Evolutionary conservation across 1,140 invertebrate species (phyloP), one percentile per base, ranked within the genome.

Genomic region (Diorhabda carinulata): DNA sequence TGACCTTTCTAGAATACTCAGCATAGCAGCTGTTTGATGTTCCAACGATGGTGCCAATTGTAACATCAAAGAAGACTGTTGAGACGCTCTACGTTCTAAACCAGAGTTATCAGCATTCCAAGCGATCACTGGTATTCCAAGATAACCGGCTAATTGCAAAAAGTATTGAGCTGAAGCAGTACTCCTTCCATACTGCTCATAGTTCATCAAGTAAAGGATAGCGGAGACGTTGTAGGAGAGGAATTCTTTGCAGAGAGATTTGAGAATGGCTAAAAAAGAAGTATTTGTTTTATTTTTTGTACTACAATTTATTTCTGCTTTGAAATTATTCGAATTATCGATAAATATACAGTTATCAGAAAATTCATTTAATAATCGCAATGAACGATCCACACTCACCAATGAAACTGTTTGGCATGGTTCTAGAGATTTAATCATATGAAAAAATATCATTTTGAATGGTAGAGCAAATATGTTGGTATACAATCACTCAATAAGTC

Each of bases 111-210:
- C 94, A 2, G 94, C 93, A 81, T 97, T 97, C 94, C 94, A 97
- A 2, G 93, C 93, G 72, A 97, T 95, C 7, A 97, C 94, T 69
- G 95, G 92, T 68, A 95, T 92, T 40, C 92, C 90, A 9, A 90
- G 78, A 69, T 81, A 80, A 3, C 79, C 79, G 62, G 94, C 93
- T 70, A 97, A 83, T 83, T 97, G 94, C 58, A 97, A 86, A 79
- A 97, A 95, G 82, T 97, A 97, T 82, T 97, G 94, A 42, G 93
- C 92, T 58, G 94, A 95, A 67, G 94, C 94, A 59, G 94, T 96
- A 81, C 92, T 94, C 67, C 92, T 86, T 42, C 94, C 94, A 72
- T 91, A 91, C 73, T 87, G 84, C 84, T 96, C 94, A 79, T 95
- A 92, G 83, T 96, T 96, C 90, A 95, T 96, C 82, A 97, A 87